Base-by-base conservation (phyloP, 2,113 vertebrate genomes). In the Alligator sinensis region DNA sequence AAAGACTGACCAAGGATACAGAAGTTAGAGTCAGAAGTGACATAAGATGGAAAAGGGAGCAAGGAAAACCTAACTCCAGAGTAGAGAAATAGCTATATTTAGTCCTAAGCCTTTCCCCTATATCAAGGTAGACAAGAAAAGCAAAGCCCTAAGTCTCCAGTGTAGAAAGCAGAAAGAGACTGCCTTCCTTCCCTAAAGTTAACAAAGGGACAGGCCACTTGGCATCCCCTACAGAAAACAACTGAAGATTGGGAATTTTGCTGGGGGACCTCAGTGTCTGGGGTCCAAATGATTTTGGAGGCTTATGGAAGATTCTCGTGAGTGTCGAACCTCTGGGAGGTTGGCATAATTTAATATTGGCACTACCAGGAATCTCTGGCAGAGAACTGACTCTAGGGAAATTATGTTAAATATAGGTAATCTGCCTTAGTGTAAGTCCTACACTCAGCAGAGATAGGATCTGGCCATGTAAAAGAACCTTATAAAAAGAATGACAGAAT, bases 111-210 rank as follows among this genome's bases (percentile, higher is more conserved):
- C 64, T 74, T 47, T 84, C 59, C 30, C 5, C 91, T 84, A 11
- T 38, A 84, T 5, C 84, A 84, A 86, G 83, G 79, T 86, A 92
- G 34, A 93, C 17, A 86, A n/a, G 30, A 84, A 77, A 85, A 84
- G 5, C 88, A 95, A 90, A 93, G 22, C 15, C 75, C 16, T 68
- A 21, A 80, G 78, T n/a, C 55, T 89, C 86, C 54, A 18, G 1
- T 70, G 60, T 7, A 62, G 22, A 84, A 21, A 75, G 12, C 80
- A 17, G 82, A 92, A 88, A n/a, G 47, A 82, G 47, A 38, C 21
- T 72, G 5, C 18, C 19, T 22, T 81, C 3, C 9, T 91, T 6
- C 21, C 66, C 66, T 4, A 21, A 79, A 84, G n/a, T 79, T 34
- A n/a, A 21, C 66, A 21, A 0, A 86, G 59, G 11, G 27, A 28